These are phyloP conservation scores for Drosophila nigromelanica DNA, from an alignment of 1,140 invertebrate genomes.

Conservation along the genomic window DNA sequence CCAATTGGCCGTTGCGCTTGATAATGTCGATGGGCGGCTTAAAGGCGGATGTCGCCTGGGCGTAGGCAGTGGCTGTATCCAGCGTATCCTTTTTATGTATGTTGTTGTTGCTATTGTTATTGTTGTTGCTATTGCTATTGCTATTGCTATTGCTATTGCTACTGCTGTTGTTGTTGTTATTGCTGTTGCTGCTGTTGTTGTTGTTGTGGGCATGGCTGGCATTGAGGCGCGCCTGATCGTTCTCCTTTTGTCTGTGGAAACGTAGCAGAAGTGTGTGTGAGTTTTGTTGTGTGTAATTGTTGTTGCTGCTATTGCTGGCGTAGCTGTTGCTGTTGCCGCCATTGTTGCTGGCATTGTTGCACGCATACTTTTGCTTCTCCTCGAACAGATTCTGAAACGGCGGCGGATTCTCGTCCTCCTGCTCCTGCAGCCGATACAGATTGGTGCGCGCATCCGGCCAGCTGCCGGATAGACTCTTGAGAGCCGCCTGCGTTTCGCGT, in stretches of 20 bases:
- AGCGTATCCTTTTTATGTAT: constrained; percentile 28
- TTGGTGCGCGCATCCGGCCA: constrained; percentile 88
- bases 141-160: neutral
- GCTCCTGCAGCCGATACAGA: constrained; percentile 87
- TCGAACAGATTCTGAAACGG: constrained; percentile 94
- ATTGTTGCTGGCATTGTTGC: constrained; percentile 18
- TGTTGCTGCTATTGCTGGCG: constrained; percentile 8
- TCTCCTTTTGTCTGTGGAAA: constrained; percentile 83
- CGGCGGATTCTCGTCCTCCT: constrained; percentile 89
- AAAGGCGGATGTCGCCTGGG: constrained; percentile 89
- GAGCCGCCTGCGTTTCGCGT: constrained; percentile 92
- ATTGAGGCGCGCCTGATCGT: constrained; percentile 79
- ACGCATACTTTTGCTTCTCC: constrained; percentile 88
- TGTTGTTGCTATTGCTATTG: constrained; percentile 5
- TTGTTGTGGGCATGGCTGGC: constrained; percentile 15
- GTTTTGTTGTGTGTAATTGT: constrained; percentile 25
- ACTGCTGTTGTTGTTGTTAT: constrained; percentile 5
- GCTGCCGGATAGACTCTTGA: constrained; percentile 92
- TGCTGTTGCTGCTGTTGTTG: neutral
- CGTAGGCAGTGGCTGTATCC: constrained; percentile 19
- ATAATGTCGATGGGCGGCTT: constrained; percentile 87
- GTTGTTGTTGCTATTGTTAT: constrained; percentile 1
- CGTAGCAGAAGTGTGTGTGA: constrained; percentile 57
- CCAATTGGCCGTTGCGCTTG: constrained; percentile 84
- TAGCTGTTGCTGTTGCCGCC: constrained; percentile 14